Evolutionary conservation across 2,113 vertebrate genomes (phyloP), one percentile per base, ranked within the genome.

Genomic region (Pandion haliaetus): DNA sequence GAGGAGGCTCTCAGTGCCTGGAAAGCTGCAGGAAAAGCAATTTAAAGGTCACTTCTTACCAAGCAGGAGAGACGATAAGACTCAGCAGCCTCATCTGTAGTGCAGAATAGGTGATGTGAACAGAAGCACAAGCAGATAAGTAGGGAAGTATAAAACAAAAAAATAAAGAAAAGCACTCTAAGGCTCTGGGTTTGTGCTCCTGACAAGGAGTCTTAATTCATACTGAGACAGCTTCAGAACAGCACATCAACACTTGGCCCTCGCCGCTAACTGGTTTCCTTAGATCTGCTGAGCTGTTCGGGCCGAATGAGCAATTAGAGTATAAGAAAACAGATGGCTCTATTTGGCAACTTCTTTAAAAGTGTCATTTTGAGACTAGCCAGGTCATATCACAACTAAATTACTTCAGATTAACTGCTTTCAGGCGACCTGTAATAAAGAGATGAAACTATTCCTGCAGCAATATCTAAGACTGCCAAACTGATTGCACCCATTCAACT

Each of bases 291-390:
- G 82, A 95, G 88, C 55, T 52, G 49, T n/a, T 78, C 19, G 87
- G 81, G 89, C 91, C 73, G 69, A 80, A n/a, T 6, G 69, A 86
- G 81, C 94, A 96, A 78, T 82, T 36, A 73, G 57, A 91, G 92
- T 12, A 17, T 10, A 26, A 66, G 77, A 66, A 89, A 96, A 73
- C 92, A 96, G 73, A 93, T 74, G 90, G 94, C 83, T 89, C 50
- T 31, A 8, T n/a, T 89, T 90, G 86, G 95, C 91, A 91, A 61
- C 84, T 73, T 70, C 77, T 67, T 44, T 62, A 20, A 36, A 94
- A 95, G 94, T 78, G 69, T 78, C 63, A 19, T 45, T 84, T 74
- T 84, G 94, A 91, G 77, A 77, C 45, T 42, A 77, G 87, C 87
- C 92, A 94, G 95, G 90, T 84, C 84, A 32, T 12, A 79, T 38